Base-by-base conservation (phyloP, 2,797 vertebrate species). In the Phyllotis vaccarum region DNA sequence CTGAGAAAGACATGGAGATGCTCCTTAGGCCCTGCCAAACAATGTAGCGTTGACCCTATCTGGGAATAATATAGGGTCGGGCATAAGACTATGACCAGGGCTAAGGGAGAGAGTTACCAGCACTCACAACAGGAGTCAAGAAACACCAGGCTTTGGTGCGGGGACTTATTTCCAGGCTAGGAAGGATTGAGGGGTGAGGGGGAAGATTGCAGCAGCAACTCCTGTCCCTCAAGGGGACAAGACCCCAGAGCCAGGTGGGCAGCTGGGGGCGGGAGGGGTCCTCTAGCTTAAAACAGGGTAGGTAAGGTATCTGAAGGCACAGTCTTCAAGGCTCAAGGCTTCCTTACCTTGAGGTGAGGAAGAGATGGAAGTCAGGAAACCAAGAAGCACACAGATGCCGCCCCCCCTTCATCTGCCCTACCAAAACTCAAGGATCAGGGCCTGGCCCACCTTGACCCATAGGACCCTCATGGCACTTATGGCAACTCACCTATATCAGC, bases 401-500 rank as follows among this genome's bases (percentile, higher is more conserved):
- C 34, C 70, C 60, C 49, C 34, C 78, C 43, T 56, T 78, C 81
- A 79, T 90, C 56, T n/a, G 78, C 81, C 14, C 88, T 78, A 29
- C 66, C 54, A 94, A 49, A 49, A 68, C 46, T 81, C 54, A 56
- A 1, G 22, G 90, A 86, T 37, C 13, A 16, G 83, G 49, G 49
- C 62, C 40, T 19, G 62, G 74, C 62, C 22, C 4, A 9, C 49
- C 72, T 76, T 56, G 3, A 29, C 14, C 68, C 83, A 37, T 0
- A 1, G 72, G 82, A 46, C 72, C 76, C 66, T 58, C 49, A n/a
- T 10, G 68, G 80, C 16, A 0, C 76, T 5, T 6, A 3, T 52
- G 87, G 40, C 54, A 43, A 92, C 95, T 96, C 68, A 96, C 95
- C 97, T 96, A 81, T 27, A 27, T 94, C 70, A 13, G 1, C 1